Evolutionary conservation across 1,140 invertebrate genomes (phyloP), one percentile per base, ranked within the genome.

Genomic region (Saxidomus purpurata): DNA sequence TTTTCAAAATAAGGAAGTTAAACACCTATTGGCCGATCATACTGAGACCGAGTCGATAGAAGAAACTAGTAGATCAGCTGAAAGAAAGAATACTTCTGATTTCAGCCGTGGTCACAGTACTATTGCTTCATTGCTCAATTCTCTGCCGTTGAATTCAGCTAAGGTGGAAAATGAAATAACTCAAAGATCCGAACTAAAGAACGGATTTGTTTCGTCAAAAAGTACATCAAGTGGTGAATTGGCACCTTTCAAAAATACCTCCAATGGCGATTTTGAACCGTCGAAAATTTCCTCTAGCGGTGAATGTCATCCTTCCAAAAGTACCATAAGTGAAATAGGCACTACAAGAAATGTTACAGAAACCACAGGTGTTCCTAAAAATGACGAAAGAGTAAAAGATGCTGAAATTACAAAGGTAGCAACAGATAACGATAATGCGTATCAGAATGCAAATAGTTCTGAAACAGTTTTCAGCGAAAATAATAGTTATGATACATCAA

Each of bases 101-200:
- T n/a, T 79, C 9, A 59, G 22, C 28, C 47, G 25, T 55, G 76
- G 47, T 36, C 76, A 79, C 28, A 52, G 76, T 13, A 79, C 76
- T 9, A 79, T 79, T 34, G 43, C 76, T 0, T 79, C 76, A 22
- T 40, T 79, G 28, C 28, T 79, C 3, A 79, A 79, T 22, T 55
- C 76, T 1, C 76, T 49, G 6, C 76, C 76, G 11, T 55, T 79
- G 19, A 55, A 79, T 34, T 52, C 55, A 17, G 76, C 19, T 52
- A 22, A 17, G 6, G 4, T 28, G 17, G 28, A 31, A 19, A 63
- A 63, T 28, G 59, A 28, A 59, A 22, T 3, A 22, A 6, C 9
- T 25, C 25, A 43, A 43, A 43, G 15, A 15, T 15, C 15, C 4
- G 43, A 43, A 43, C 6, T 43, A 43, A 4, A 8, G 4, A 15